A percentile compares a stretch with the other conserved stretches of the same genome.
phyloP scores from a whole-genome alignment of 1,140 invertebrate genomes.

The Aphelenchoides avenae region DNA sequence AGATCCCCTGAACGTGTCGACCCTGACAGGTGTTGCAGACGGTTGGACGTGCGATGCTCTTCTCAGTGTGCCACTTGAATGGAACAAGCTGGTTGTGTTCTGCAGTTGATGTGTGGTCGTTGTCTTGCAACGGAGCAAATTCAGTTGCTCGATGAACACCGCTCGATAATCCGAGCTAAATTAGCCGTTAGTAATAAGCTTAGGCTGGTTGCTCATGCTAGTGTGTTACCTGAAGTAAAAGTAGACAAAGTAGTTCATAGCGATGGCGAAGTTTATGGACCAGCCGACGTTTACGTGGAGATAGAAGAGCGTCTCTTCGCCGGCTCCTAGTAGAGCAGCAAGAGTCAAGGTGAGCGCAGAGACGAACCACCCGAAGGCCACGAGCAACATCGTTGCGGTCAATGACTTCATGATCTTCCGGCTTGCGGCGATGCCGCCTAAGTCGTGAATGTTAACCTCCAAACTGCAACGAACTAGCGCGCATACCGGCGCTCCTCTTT shows the following conservation, averaged over 20 bases:
- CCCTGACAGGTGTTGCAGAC: too few relatives aligned
- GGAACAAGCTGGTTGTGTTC: too few relatives aligned
- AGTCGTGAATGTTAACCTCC: not conserved
- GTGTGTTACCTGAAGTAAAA: not conserved
- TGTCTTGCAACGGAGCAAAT: not conserved
- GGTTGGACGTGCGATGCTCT: too few relatives aligned
- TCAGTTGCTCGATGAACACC: constrained; percentile 1
- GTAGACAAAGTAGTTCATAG: too few relatives aligned
- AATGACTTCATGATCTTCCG: constrained; percentile 2
- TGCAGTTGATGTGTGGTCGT: too few relatives aligned
- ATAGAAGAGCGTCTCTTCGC: not conserved
- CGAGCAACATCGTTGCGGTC: not conserved
- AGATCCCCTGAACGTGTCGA: too few relatives aligned
- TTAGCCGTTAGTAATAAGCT: not conserved
- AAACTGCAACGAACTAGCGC: not conserved
- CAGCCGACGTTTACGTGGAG: constrained; percentile 1
- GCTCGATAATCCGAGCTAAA: constrained; percentile 1
- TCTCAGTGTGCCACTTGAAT: too few relatives aligned
- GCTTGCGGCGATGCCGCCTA: constrained; percentile 1
- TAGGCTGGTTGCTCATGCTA: not conserved
- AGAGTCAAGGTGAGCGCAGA: not conserved
- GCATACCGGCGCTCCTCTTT: too few relatives aligned
- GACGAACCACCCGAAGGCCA: not conserved
- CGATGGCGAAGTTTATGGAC: constrained; percentile 1
- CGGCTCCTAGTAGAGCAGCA: not conserved